Base-by-base conservation (phyloP, 2,113 vertebrate species). In the Larimichthys polyactis region DNA sequence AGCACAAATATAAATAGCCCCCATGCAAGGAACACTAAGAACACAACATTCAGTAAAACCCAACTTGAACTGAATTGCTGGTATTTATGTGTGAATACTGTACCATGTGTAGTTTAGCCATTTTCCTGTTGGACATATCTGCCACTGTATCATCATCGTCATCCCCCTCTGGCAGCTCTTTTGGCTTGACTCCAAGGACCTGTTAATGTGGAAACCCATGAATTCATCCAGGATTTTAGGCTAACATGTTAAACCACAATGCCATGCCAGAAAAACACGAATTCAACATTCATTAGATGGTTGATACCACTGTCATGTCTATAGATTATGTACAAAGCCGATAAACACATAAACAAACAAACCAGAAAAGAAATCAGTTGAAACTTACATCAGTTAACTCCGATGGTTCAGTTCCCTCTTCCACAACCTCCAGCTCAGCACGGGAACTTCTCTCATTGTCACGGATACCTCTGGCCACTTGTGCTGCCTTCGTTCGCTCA, bases 371-470 rank as follows among this genome's bases (percentile, higher is more conserved):
- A 4, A 46, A 40, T 40, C 36, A 58, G 19, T 4, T 32, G 7
- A 14, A 7, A 78, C 79, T 79, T 55, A 85, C 97, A 95, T 96
- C 1, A 27, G 63, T 91, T 32, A 99, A 88, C 10, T 54, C 44
- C 0, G 4, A 0, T 0, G 96, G 95, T 74, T 98, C 97, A 22
- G 83, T 85, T 44, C 95, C 97, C 78, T 99, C 97, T 79, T 99
- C 97, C 55, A 97, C 94, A 0, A 97, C 91, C 48, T 93, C 93
- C 69, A 98, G 76, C 40, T 95, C 89, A 1, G 97, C 93, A 27
- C 97, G 93, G 40, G 96, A 95, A 0, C 96, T 97, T 15, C 97
- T 92, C 83, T 99, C 97, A 0, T 96, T 98, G 95, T 99, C 97
- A 12, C 97, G 96, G 88, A 99, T 97, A 52, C 96, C 96, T 19